Evolutionary conservation across 1,140 invertebrate species (phyloP).

Genomic region (Formica exsecta): DNA sequence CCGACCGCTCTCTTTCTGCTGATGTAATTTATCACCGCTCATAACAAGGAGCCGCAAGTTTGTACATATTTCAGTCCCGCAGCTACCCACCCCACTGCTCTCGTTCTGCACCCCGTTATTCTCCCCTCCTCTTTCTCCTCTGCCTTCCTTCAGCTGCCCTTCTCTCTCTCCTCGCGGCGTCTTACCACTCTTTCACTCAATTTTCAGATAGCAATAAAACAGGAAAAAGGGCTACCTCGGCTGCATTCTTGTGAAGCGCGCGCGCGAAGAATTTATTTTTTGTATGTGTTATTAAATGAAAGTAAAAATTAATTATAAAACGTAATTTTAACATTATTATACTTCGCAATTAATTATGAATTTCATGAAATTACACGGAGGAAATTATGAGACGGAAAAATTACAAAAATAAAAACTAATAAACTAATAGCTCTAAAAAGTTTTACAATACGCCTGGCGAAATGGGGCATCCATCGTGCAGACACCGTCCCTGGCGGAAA

Average conservation of each 20-base stretch:
- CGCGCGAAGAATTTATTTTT: slow-evolving; percentile 18
- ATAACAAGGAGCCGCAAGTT: slow-evolving; percentile 83
- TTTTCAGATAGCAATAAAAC: slow-evolving; percentile 33
- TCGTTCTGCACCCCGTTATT: slow-evolving; percentile 49
- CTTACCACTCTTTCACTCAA: slow-evolving; percentile 48
- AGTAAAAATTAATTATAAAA: not conserved
- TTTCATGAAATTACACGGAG: not conserved
- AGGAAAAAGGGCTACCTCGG: not conserved
- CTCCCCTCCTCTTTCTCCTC: slow-evolving; percentile 29
- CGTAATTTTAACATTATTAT: not conserved
- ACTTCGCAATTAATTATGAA: too few species aligned
- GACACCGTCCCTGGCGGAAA: slow-evolving; percentile 41
- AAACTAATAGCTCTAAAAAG: not conserved
- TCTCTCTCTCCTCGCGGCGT: not conserved
- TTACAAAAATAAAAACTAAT: slow-evolving; percentile 5
- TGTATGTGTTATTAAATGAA: slow-evolving; percentile 10
- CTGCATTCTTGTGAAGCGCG: not conserved
- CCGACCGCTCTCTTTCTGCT: slow-evolving; percentile 46
- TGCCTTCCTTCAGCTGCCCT: slow-evolving; percentile 19
- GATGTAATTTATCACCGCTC: slow-evolving; percentile 82
- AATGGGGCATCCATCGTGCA: slow-evolving; percentile 32
- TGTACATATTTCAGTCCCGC: slow-evolving; percentile 81
- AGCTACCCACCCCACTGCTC: slow-evolving; percentile 57
- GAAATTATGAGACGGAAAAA: not conserved
- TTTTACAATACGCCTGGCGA: slow-evolving; percentile 1